Evolutionary conservation across 92 coral and sea anemone species (phyloP).

Genomic region (Isaurus tuberculatus): DNA sequence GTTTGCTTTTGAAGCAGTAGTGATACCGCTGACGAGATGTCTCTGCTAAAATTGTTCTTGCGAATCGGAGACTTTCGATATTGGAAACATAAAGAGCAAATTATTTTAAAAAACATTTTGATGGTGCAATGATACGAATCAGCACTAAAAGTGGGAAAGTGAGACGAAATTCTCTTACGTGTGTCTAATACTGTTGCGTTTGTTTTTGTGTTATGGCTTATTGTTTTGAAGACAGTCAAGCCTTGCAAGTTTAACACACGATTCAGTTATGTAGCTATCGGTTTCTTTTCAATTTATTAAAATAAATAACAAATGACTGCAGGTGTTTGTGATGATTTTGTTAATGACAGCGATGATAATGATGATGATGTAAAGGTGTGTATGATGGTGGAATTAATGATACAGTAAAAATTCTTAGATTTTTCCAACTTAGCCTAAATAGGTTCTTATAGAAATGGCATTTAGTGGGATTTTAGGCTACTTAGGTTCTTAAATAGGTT

Average conservation of each 20-base stretch:
- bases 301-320: not conserved
- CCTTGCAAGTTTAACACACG: not conserved
- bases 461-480: too few species aligned
- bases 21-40: too few species aligned
- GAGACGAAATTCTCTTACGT: not conserved
- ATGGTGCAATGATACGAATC: not conserved
- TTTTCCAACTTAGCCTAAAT: too few species aligned
- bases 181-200: not conserved
- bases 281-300: not conserved
- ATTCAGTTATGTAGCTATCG: not conserved
- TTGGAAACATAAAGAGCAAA: not conserved
- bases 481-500: too few species aligned
- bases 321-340: not conserved
- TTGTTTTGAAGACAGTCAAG: not conserved
- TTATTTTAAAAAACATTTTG: not conserved
- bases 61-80: not conserved
- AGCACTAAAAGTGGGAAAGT: not conserved
- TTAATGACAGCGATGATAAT: not conserved
- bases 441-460: too few species aligned
- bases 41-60: not conserved
- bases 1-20: not conserved
- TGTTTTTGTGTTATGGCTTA: not conserved
- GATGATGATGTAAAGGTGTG: not conserved
- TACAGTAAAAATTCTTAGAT: too few species aligned
- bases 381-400: too few species aligned